These are phyloP conservation scores for Drosophila suboccidentalis DNA, from an alignment of 2,888 invertebrate species.

Conservation along the genomic window DNA sequence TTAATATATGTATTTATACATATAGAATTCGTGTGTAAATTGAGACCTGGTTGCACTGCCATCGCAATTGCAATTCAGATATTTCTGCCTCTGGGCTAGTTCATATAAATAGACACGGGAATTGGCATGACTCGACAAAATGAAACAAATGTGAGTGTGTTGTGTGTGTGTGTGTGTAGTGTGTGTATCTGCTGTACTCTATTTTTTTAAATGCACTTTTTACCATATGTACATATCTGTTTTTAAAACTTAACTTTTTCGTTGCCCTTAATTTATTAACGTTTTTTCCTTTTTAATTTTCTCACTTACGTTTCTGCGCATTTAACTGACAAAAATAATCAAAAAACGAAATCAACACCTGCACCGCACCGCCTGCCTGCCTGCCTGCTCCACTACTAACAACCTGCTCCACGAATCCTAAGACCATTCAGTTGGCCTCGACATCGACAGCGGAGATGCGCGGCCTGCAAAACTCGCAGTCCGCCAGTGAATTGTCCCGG, in stretches of 20 bases:
- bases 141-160: conserved; percentile 5
- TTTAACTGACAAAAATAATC: conserved; percentile 64
- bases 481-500: conserved; percentile 72
- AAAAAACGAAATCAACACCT: conserved; percentile 39
- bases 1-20: neutral
- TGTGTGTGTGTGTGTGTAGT: conserved; percentile 6
- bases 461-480: conserved; percentile 79
- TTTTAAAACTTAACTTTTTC: conserved; percentile 7
- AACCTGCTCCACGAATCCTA: conserved; percentile 11
- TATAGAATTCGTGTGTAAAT: conserved; percentile 15
- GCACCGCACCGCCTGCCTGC: conserved; percentile 25
- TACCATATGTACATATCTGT: conserved; percentile 20
- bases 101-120: conserved; percentile 58
- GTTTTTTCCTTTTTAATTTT: conserved; percentile 48
- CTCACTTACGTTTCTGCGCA: conserved; percentile 65
- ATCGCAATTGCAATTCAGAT: conserved; percentile 43
- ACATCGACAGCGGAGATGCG: conserved; percentile 33
- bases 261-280: conserved; percentile 57
- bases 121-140: conserved; percentile 30
- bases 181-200: conserved; percentile 26
- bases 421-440: conserved; percentile 32
- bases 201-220: conserved; percentile 36
- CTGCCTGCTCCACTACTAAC: conserved; percentile 45
- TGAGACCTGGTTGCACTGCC: conserved; percentile 25
- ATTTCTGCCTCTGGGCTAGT: conserved; percentile 58